Evolutionary conservation across 1,140 invertebrate species (phyloP).

Genomic region (Tetragnatha versicolor): DNA sequence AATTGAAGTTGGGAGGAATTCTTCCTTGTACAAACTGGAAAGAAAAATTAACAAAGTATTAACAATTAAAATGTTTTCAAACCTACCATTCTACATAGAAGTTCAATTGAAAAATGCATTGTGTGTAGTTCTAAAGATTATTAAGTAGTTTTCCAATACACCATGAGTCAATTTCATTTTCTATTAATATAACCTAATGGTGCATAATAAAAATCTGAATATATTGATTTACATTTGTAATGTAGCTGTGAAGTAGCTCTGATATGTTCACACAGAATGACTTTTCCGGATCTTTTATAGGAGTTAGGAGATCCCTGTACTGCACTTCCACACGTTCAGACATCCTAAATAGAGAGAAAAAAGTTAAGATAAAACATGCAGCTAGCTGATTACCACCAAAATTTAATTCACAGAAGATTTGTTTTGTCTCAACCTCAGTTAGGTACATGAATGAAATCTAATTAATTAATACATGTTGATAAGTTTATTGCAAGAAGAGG

Average conservation of each 20-base stretch:
- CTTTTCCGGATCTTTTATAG: slow-evolving; percentile 15
- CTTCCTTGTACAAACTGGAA: slow-evolving; percentile 10
- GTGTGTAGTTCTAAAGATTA: background rate
- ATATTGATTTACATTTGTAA: background rate
- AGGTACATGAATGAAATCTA: no score
- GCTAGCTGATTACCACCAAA: no score
- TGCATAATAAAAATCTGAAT: background rate
- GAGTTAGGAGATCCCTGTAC: background rate
- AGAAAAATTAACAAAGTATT: background rate
- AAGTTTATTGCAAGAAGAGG: no score
- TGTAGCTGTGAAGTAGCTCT: background rate
- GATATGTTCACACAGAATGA: background rate
- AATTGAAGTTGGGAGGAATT: slow-evolving; percentile 6
- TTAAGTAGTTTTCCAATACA: background rate
- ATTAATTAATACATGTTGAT: no score
- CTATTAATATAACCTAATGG: background rate
- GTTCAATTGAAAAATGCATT: background rate
- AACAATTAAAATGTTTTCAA: background rate
- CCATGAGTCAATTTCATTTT: background rate
- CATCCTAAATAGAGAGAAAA: background rate
- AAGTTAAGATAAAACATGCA: background rate
- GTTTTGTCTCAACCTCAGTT: no score
- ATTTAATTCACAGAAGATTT: no score
- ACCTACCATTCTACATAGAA: background rate
- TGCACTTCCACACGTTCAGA: background rate